Evolutionary conservation across 1,140 invertebrate genomes (phyloP), one percentile per base, ranked within the genome.

Genomic region (Acromyrmex echinatior): DNA sequence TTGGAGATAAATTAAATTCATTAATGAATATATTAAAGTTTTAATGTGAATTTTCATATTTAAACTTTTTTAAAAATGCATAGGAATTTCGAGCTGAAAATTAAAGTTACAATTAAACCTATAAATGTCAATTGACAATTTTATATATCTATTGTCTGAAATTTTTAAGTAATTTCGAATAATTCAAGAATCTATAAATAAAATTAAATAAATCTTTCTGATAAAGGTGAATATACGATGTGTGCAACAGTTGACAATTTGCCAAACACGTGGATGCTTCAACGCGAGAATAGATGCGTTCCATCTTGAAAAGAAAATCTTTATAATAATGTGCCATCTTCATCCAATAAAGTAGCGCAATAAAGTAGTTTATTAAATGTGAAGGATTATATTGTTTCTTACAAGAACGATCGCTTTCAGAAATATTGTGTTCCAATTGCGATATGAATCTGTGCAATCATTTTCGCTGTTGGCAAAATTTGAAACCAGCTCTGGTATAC

Each of bases 221-320:
- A 87, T 86, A 89, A 89, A 87, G 87, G 84, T 89, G 76, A 87
- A 91, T 80, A 91, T 73, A 78, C 77, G 70, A 89, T 12, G 65
- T 86, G 86, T 89, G 79, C 90, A 87, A 91, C 49, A 77, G 51
- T 70, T 91, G 90, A 73, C 51, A 18, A 74, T 28, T 10, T 89
- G 87, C 90, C 88, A 91, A 65, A 58, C 16, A 70, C 85, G 81
- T 81, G 81, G 63, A 10, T 28, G 74, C 28, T 65, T 60, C 53
- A 58, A 76, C 87, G 71, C 71, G 39, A 45, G 71, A 70, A 16
- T 53, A 76, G 58, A 77, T 60, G 35, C 10, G 39, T 51, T 77
- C 10, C 21, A 1, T 39, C 14, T 3, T 70, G 28, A 58, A 12
- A 81, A 28, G 31, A 56, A 81, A 58, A n/a, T 58, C 31, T 56